These are phyloP conservation scores for Scaeva pyrastri DNA, from an alignment of 2,888 invertebrate species.

Conservation along the genomic window DNA sequence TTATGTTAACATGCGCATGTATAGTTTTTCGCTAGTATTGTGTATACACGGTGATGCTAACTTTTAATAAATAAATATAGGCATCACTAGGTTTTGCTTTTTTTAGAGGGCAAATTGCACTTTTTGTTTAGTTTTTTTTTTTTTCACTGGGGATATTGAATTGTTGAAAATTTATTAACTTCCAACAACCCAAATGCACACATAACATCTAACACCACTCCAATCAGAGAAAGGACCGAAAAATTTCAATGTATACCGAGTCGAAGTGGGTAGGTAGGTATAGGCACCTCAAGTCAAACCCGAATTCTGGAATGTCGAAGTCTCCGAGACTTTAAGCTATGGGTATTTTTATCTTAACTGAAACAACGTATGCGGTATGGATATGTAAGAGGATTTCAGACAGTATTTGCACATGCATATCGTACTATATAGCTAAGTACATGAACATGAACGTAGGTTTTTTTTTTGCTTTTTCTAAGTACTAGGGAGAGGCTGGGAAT, in stretches of 20 bases:
- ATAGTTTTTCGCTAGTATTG: slow-evolving; percentile 16
- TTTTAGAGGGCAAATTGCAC: slow-evolving; percentile 20
- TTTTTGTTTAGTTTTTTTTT: not conserved
- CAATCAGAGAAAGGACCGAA: not conserved
- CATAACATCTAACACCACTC: not conserved
- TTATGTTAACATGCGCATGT: not conserved
- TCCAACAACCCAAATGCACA: not conserved
- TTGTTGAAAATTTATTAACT: not conserved
- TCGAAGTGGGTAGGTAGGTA: not conserved
- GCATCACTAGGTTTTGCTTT: not conserved
- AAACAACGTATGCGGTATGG: slow-evolving; percentile 11
- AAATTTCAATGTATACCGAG: not conserved
- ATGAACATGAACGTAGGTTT: slow-evolving; percentile 1
- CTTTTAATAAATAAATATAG: slow-evolving; percentile 14
- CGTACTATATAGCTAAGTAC: no score
- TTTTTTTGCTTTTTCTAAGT: not conserved
- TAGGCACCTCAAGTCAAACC: slow-evolving; percentile 1
- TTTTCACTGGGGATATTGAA: not conserved
- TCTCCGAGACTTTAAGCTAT: slow-evolving; percentile 16
- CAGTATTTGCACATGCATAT: slow-evolving; percentile 32
- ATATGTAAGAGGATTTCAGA: slow-evolving; percentile 25
- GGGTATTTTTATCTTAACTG: slow-evolving; percentile 36
- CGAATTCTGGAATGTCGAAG: slow-evolving; percentile 26
- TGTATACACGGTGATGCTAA: not conserved
- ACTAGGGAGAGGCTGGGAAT: slow-evolving; percentile 28